Percentiles rank a stretch among this genome's conserved stretches.
phyloP scores from a whole-genome alignment of 2,113 vertebrate genomes.

The human region GRCh38 chr16:55116501-55117000 shows the following conservation, averaged over 20 bases:
- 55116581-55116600: not conserved
- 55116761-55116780: not conserved
- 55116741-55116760: not conserved
- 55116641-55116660: not conserved
- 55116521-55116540: not conserved
- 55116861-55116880: not conserved
- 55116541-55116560: not conserved
- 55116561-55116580: not conserved
- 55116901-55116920: slow-evolving; percentile 56
- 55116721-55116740: not conserved
- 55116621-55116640: not conserved
- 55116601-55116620: not conserved
- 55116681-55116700: not conserved
- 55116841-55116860: not conserved
- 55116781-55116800: not conserved
- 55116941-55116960: slow-evolving; percentile 68
- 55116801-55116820: not conserved
- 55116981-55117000: slow-evolving; percentile 51
- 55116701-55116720: slow-evolving; percentile 31
- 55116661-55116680: not conserved
- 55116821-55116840: not conserved
- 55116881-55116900: slow-evolving; percentile 70
- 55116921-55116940: slow-evolving; percentile 57
- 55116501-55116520: not conserved
- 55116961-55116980: slow-evolving; percentile 58